phyloP scores from a whole-genome alignment of 2,888 invertebrate species.

The Nesidiocoris tenuis region DNA sequence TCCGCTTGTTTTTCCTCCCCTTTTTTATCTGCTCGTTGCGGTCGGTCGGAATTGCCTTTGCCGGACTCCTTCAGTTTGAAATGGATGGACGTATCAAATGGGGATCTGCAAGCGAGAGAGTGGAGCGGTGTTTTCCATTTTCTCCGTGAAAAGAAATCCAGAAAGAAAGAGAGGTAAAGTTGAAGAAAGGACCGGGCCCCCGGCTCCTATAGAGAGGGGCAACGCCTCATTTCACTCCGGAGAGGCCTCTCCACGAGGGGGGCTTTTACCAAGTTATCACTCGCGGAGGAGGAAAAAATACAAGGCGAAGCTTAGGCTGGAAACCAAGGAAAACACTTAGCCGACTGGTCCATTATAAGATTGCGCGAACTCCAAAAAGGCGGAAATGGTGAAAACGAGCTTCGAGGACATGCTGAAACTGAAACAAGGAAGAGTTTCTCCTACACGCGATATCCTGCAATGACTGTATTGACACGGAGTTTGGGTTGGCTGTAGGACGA shows the following conservation, averaged over 20 bases:
- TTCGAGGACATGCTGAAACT: neutral
- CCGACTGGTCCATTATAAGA: slow-evolving; percentile 26
- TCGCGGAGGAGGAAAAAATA: slow-evolving; percentile 12
- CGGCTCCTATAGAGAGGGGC: neutral
- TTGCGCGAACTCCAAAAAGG: neutral
- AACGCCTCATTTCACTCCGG: slow-evolving; percentile 23
- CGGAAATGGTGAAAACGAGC: neutral
- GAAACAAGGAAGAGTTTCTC: neutral
- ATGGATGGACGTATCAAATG: slow-evolving; percentile 24
- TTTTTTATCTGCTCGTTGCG: slow-evolving; percentile 2
- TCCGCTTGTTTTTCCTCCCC: slow-evolving; percentile 2
- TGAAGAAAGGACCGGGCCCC: neutral
- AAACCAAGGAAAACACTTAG: slow-evolving; percentile 24
- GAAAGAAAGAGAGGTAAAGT: neutral
- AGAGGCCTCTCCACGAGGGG: neutral
- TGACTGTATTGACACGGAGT: neutral
- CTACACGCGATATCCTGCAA: neutral
- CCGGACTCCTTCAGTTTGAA: neutral
- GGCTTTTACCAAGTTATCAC: slow-evolving; percentile 24
- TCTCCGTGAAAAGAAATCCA: neutral
- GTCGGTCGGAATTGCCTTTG: slow-evolving; percentile 7
- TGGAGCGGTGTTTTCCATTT: slow-evolving; percentile 20
- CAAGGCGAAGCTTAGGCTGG: neutral
- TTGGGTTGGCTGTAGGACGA: no score
- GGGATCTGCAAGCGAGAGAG: slow-evolving; percentile 5